Conservation (phyloP, 2,888 invertebrate species). For the Cataglyphis cursor region DNA sequence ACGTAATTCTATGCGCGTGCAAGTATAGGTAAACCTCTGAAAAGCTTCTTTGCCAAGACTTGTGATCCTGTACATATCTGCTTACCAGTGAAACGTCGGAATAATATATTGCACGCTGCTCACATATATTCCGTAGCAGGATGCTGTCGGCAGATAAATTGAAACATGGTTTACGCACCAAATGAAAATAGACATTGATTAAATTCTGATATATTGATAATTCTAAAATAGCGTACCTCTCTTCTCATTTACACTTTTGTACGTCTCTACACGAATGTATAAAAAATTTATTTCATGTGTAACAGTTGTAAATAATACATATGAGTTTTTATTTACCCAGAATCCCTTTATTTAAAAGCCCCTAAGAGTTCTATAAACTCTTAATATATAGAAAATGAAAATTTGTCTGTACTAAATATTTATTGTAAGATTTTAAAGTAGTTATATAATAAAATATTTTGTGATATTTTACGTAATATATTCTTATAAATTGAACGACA, state of each 20-base stretch:
- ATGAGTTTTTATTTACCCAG: background rate
- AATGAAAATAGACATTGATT: constrained; percentile 20
- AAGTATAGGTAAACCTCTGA: constrained; percentile 47
- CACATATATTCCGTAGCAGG: background rate
- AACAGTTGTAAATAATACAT: constrained; percentile 16
- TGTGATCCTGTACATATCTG: constrained; percentile 37
- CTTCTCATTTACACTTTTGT: constrained; percentile 2
- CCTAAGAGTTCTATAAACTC: constrained; percentile 6
- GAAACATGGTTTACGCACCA: constrained; percentile 26
- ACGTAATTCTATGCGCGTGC: constrained; percentile 37
- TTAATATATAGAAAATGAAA: constrained; percentile 15
- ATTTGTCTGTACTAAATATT: background rate
- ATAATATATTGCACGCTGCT: constrained; percentile 38
- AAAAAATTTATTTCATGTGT: constrained; percentile 15
- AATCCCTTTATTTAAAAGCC: constrained; percentile 8
- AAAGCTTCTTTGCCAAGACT: constrained; percentile 63
- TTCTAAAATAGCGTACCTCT: constrained; percentile 4
- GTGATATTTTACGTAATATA: background rate
- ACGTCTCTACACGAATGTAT: background rate
- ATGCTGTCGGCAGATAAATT: constrained; percentile 27
- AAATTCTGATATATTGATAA: constrained; percentile 23
- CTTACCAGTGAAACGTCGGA: constrained; percentile 32
- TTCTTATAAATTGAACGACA: background rate
- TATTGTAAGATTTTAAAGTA: constrained; percentile 21
- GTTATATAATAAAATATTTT: background rate